These are phyloP conservation scores for Hydractinia symbiolongicarpus DNA, from an alignment of 30 jellyfish, hydroid and myxozoan genomes.

Conservation along the genomic window DNA sequence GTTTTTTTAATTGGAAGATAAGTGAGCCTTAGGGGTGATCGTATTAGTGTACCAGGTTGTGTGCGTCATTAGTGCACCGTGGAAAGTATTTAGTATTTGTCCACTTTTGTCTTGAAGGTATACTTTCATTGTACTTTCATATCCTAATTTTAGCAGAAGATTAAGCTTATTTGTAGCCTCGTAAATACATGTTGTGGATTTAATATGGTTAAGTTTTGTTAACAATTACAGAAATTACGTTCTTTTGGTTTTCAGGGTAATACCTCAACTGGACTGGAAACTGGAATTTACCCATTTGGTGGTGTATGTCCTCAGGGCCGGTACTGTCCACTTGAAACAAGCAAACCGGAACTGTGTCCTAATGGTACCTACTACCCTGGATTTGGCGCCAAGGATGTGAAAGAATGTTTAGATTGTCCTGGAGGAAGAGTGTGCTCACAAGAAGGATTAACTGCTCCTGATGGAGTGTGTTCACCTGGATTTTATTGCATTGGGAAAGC, in stretches of 20 bases:
- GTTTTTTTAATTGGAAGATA: no score
- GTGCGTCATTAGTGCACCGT: no score
- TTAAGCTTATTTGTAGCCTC: no score
- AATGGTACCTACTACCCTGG: conserved; percentile 85
- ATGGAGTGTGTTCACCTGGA: conserved; percentile 84
- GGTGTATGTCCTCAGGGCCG: conserved; percentile 97
- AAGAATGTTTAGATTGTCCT: conserved; percentile 67
- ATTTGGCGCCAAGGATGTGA: conserved; percentile 53
- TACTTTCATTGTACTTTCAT: no score
- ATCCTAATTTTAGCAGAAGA: no score
- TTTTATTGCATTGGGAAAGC: conserved; percentile 80
- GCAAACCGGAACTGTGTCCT: conserved; percentile 69
- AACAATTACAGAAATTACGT: no score
- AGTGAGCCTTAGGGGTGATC: no score
- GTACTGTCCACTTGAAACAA: conserved; percentile 75
- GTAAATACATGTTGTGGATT: no score
- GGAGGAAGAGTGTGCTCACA: conserved; percentile 83
- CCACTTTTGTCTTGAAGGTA: no score
- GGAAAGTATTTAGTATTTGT: no score
- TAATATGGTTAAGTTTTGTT: no score
- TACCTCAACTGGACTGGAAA: conserved; percentile 42
- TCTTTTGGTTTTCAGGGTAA: conserved; percentile 50
- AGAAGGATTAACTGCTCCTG: conserved; percentile 73
- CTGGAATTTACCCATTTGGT: conserved; percentile 59
- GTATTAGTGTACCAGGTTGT: no score